phyloP scores from a whole-genome alignment of 2,797 vertebrate species.

The Xyrichtys novacula region DNA sequence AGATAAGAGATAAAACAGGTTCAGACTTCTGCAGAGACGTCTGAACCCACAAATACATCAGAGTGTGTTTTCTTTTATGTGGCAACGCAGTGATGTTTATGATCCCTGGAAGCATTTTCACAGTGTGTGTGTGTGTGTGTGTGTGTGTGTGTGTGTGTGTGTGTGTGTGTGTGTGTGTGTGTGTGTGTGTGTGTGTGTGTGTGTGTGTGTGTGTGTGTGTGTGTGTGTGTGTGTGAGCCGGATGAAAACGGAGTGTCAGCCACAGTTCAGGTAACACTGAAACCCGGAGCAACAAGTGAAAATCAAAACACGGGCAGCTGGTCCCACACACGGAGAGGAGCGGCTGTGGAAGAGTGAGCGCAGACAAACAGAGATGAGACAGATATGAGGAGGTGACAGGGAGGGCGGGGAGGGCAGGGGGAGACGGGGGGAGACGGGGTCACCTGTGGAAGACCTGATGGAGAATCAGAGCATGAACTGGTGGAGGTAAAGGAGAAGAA shows the following conservation, averaged over 20 bases:
- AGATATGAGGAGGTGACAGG: slow-evolving; percentile 52
- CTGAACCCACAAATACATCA: slow-evolving; percentile 37
- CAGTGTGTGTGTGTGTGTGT: background rate
- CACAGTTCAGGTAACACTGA: slow-evolving; percentile 61
- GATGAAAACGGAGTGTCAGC: slow-evolving; percentile 47
- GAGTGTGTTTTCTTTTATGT: slow-evolving; percentile 39
- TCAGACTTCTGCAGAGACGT: slow-evolving; percentile 25
- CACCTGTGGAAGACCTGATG: no score
- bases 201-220: slow-evolving; percentile 3
- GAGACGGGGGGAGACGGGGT: background rate
- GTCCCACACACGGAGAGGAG: slow-evolving; percentile 13
- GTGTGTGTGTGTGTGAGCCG: background rate
- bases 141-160: slow-evolving; percentile 9
- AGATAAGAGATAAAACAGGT: slow-evolving; percentile 45
- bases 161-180: background rate
- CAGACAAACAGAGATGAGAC: slow-evolving; percentile 50
- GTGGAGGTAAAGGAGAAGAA: no score
- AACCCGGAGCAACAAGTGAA: slow-evolving; percentile 70
- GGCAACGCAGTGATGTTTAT: slow-evolving; percentile 33
- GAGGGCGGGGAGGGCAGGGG: slow-evolving; percentile 22
- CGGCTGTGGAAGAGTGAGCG: slow-evolving; percentile 40
- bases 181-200: background rate
- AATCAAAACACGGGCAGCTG: slow-evolving; percentile 79
- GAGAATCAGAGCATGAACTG: no score
- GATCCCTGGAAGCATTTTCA: slow-evolving; percentile 30